Evolutionary conservation across 2,888 invertebrate genomes (phyloP).

Genomic region (Schizotus pectinicornis): DNA sequence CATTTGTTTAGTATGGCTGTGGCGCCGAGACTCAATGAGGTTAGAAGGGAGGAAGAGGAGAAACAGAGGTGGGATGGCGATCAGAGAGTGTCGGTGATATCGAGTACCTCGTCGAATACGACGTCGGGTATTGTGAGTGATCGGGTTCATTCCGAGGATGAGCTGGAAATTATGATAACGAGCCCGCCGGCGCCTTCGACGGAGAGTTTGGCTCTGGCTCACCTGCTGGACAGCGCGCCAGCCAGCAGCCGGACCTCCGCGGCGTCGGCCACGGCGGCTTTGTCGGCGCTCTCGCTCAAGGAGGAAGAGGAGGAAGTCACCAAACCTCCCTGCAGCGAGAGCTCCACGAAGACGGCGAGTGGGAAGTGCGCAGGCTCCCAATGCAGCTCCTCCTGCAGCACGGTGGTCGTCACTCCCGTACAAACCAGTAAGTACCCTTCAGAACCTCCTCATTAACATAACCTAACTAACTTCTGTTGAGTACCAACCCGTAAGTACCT

Average conservation of each 20-base stretch:
- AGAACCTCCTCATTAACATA: neutral
- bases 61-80: conserved; percentile 58
- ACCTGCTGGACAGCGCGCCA: conserved; percentile 72
- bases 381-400: conserved; percentile 86
- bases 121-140: conserved; percentile 97
- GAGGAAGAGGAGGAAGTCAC: conserved; percentile 52
- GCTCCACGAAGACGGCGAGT: conserved; percentile 62
- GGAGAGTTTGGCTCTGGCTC: conserved; percentile 82
- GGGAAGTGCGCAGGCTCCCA: conserved; percentile 78
- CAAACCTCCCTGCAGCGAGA: conserved; percentile 59
- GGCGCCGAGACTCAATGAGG: conserved; percentile 82
- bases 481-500: neutral
- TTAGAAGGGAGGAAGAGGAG: conserved; percentile 82
- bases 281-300: conserved; percentile 57
- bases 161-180: conserved; percentile 87
- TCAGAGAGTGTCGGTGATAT: conserved; percentile 68
- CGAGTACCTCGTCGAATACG: conserved; percentile 90
- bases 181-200: conserved; percentile 80
- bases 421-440: conserved; percentile 53
- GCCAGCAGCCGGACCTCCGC: conserved; percentile 66
- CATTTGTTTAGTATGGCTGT: conserved; percentile 96
- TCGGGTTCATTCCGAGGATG: conserved; percentile 92
- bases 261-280: conserved; percentile 58
- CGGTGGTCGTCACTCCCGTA: conserved; percentile 75
- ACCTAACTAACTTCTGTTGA: neutral